Conservation (phyloP, 2,797 vertebrate genomes). For the Anguilla anguilla region DNA sequence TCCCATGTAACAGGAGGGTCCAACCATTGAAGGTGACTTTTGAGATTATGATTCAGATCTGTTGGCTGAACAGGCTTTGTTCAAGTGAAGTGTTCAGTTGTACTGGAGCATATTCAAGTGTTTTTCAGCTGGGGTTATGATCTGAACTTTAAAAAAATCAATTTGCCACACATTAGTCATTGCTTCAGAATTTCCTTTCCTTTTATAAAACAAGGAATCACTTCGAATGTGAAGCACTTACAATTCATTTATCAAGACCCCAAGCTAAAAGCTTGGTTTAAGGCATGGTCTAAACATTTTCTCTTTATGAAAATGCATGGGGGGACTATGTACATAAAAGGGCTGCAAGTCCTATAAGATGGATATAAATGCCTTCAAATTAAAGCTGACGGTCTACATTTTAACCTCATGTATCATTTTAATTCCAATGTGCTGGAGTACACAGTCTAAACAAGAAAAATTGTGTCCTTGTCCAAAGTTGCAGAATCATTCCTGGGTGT, state of each 20-base stretch:
- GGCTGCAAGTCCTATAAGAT: no score
- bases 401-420: no score
- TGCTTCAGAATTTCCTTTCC: not conserved
- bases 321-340: no score
- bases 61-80: not conserved
- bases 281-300: not conserved
- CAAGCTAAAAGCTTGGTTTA: not conserved
- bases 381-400: no score
- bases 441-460: no score
- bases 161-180: constrained; percentile 4
- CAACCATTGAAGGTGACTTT: not conserved
- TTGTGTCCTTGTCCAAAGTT: not conserved
- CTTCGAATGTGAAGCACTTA: not conserved
- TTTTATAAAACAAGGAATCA: not conserved
- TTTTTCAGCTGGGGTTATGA: constrained; percentile 1
- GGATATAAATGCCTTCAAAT: no score
- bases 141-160: not conserved
- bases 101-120: not conserved
- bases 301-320: not conserved
- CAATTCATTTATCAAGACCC: not conserved
- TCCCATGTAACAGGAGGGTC: not conserved
- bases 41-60: constrained; percentile 10
- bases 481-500: not conserved
- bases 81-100: constrained; percentile 4
- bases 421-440: no score